These are phyloP conservation scores for Caretta caretta DNA, from an alignment of 2,113 vertebrate species.

Conservation along the genomic window DNA sequence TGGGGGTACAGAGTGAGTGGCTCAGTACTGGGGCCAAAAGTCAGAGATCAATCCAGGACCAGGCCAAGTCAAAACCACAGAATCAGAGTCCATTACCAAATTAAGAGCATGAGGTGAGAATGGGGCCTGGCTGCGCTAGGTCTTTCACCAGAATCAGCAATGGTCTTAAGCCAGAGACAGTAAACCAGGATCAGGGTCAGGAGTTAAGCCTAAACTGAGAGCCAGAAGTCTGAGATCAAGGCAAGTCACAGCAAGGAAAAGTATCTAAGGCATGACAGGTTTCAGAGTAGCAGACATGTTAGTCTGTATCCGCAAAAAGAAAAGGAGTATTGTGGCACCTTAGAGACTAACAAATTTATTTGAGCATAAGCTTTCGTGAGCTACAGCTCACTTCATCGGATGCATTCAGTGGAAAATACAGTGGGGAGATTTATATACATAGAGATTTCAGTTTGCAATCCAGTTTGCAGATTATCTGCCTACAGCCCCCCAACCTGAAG, in stretches of 20 bases:
- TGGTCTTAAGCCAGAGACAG: not conserved
- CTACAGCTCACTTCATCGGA: too few relatives aligned
- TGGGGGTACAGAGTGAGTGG: not conserved
- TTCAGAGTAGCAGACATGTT: too few relatives aligned
- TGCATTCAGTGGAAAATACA: too few relatives aligned
- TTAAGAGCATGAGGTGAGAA: not conserved
- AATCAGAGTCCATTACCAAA: not conserved
- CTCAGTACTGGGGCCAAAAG: not conserved
- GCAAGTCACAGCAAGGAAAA: not conserved
- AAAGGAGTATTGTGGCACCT: too few relatives aligned
- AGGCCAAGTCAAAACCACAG: not conserved
- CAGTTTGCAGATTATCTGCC: too few relatives aligned
- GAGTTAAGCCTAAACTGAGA: not conserved
- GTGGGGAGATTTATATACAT: too few relatives aligned
- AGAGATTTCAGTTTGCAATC: too few relatives aligned
- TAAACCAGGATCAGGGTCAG: not conserved
- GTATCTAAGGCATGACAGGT: not conserved
- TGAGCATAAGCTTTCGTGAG: too few relatives aligned
- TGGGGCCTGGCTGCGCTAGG: not conserved
- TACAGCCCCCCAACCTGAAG: too few relatives aligned
- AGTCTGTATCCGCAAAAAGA: too few relatives aligned
- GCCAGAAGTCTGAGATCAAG: not conserved
- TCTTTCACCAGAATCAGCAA: not conserved
- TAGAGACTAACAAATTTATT: too few relatives aligned
- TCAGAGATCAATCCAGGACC: not conserved